Evolutionary conservation across 1,140 invertebrate species (phyloP).

Genomic region (Drosophila navojoa): DNA sequence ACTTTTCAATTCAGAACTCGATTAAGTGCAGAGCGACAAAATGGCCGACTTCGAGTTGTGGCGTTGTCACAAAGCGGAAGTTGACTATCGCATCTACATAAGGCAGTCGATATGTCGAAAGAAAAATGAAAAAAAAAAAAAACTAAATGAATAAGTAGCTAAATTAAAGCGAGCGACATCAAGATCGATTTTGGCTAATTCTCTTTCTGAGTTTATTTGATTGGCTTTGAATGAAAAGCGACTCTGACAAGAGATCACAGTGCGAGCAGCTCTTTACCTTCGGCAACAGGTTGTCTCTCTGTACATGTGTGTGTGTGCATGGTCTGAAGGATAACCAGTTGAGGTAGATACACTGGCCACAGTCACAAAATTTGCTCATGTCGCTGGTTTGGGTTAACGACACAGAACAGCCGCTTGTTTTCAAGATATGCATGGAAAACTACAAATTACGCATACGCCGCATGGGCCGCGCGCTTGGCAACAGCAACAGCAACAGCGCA

Average conservation of each 20-base stretch:
- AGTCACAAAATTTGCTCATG: constrained; percentile 24
- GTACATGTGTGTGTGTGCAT: constrained; percentile 18
- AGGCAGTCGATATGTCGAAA: not conserved
- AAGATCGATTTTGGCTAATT: constrained; percentile 21
- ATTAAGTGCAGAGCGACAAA: constrained; percentile 21
- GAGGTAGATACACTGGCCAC: constrained; percentile 19
- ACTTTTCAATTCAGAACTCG: not conserved
- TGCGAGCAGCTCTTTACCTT: constrained; percentile 52
- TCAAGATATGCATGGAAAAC: constrained; percentile 72
- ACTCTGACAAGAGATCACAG: constrained; percentile 12
- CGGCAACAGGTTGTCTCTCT: constrained; percentile 33
- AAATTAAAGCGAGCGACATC: constrained; percentile 16
- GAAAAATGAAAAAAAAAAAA: not conserved
- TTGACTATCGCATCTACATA: not conserved
- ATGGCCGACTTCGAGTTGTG: not conserved
- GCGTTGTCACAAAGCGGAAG: constrained; percentile 15
- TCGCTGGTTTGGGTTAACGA: constrained; percentile 67
- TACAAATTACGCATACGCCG: constrained; percentile 78
- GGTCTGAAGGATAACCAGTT: constrained; percentile 72
- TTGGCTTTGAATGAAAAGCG: constrained; percentile 16
- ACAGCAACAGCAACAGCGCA: constrained; percentile 25
- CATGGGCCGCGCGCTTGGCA: constrained; percentile 39
- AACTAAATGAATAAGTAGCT: not conserved
- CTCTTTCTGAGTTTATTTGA: constrained; percentile 15
- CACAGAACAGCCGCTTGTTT: constrained; percentile 42